Evolutionary conservation across 2,888 invertebrate genomes (phyloP).

Genomic region (Epinotia bilunana): DNA sequence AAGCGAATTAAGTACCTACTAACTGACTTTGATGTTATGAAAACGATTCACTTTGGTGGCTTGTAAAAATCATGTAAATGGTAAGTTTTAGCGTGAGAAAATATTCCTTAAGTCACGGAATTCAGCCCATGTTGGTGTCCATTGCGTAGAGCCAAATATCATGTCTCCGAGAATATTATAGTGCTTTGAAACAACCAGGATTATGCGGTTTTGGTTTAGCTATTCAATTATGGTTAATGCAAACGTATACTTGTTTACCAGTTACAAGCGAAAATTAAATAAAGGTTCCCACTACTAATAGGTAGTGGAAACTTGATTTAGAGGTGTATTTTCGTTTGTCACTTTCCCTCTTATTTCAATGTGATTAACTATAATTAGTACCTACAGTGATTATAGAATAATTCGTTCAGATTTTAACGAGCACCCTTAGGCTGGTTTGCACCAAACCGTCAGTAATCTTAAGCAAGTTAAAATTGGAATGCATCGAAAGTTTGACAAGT

Average conservation of each 20-base stretch:
- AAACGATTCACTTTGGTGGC: too few relatives aligned
- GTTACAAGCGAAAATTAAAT: constrained; percentile 29
- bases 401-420: neutral
- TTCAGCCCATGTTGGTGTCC: neutral
- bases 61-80: too few relatives aligned
- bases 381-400: too few relatives aligned
- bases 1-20: too few relatives aligned
- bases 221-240: constrained; percentile 38
- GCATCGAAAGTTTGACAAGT: too few relatives aligned
- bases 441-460: too few relatives aligned
- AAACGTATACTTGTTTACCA: constrained; percentile 29
- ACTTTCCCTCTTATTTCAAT: neutral
- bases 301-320: neutral
- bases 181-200: constrained; percentile 21
- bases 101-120: neutral
- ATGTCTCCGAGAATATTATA: constrained; percentile 26
- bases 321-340: neutral
- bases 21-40: constrained; percentile 49
- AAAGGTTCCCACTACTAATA: constrained; percentile 12
- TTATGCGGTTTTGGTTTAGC: constrained; percentile 42
- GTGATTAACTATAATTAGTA: neutral
- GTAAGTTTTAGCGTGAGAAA: neutral
- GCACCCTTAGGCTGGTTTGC: too few relatives aligned
- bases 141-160: constrained; percentile 8
- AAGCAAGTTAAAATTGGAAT: too few relatives aligned